Conservation (phyloP, 2,113 vertebrate species). For the Menura novaehollandiae region DNA sequence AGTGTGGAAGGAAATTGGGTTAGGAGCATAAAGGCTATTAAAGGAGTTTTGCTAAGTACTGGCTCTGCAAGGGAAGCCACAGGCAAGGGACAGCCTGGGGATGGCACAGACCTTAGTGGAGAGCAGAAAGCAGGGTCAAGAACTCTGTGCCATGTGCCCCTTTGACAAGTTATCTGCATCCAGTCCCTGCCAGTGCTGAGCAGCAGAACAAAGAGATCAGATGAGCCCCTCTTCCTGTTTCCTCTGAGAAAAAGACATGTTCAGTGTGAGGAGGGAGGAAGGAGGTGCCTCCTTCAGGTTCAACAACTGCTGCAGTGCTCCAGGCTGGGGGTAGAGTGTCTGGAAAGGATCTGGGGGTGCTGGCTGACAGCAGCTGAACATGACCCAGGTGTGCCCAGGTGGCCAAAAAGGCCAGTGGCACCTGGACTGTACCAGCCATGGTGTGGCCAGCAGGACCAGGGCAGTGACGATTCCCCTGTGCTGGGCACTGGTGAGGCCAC, state of each 20-base stretch:
- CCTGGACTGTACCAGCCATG: neutral
- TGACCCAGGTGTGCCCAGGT: neutral
- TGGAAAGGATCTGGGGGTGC: neutral
- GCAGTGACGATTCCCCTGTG: neutral
- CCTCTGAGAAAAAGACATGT: neutral
- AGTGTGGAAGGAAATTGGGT: constrained; percentile 41
- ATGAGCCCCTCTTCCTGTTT: neutral
- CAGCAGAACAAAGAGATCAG: neutral
- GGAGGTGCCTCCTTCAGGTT: neutral
- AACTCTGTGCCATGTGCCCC: neutral
- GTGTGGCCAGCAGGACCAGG: neutral
- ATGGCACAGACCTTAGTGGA: neutral
- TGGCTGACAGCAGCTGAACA: neutral
- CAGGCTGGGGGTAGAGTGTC: neutral
- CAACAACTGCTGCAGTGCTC: neutral
- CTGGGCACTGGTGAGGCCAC: neutral
- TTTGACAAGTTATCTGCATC: neutral
- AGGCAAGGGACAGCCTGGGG: neutral
- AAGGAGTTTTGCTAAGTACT: neutral
- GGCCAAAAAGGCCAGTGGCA: neutral
- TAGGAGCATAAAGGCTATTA: constrained; percentile 22
- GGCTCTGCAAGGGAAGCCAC: neutral
- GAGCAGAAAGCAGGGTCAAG: neutral
- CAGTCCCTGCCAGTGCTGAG: neutral
- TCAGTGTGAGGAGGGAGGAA: neutral